Evolutionary conservation across 2,888 invertebrate genomes (phyloP).

Genomic region (Aporophyla nigra): DNA sequence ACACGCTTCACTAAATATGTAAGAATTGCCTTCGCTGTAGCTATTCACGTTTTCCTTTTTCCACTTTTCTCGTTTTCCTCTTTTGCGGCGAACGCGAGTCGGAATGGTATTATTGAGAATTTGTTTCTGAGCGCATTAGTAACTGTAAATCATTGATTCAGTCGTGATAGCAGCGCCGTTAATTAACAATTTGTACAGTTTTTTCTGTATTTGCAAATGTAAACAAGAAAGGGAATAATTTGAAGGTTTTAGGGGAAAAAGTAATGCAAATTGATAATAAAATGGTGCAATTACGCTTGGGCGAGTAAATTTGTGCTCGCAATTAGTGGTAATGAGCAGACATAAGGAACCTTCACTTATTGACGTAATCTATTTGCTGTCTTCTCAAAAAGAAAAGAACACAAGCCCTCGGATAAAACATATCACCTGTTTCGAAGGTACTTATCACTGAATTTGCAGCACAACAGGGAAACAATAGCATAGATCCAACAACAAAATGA

Average conservation of each 20-base stretch:
- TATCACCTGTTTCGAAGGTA: neutral
- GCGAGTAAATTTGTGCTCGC: constrained; percentile 4
- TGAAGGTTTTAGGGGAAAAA: constrained; percentile 2
- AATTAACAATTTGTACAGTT: constrained; percentile 48
- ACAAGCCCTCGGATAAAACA: neutral
- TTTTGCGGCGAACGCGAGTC: constrained; percentile 65
- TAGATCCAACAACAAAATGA: constrained; percentile 44
- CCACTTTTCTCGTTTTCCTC: constrained; percentile 72
- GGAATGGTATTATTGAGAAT: constrained; percentile 62
- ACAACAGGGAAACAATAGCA: constrained; percentile 13
- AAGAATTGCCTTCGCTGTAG: constrained; percentile 80
- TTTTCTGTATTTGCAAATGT: constrained; percentile 36
- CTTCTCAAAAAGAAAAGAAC: neutral
- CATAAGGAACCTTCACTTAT: neutral
- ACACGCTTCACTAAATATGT: constrained; percentile 86
- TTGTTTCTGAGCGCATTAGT: constrained; percentile 59
- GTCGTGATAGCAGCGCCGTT: constrained; percentile 43
- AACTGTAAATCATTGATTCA: constrained; percentile 59
- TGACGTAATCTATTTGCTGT: neutral
- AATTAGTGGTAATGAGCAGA: constrained; percentile 37
- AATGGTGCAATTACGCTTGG: constrained; percentile 13
- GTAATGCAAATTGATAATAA: constrained; percentile 10
- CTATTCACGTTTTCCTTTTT: constrained; percentile 73
- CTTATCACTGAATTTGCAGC: neutral
- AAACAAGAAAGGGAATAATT: constrained; percentile 38